A percentile compares a stretch with the other conserved stretches of the same genome.
Conservation (phyloP, 2,797 vertebrate species). For the Mycteria americana region DNA sequence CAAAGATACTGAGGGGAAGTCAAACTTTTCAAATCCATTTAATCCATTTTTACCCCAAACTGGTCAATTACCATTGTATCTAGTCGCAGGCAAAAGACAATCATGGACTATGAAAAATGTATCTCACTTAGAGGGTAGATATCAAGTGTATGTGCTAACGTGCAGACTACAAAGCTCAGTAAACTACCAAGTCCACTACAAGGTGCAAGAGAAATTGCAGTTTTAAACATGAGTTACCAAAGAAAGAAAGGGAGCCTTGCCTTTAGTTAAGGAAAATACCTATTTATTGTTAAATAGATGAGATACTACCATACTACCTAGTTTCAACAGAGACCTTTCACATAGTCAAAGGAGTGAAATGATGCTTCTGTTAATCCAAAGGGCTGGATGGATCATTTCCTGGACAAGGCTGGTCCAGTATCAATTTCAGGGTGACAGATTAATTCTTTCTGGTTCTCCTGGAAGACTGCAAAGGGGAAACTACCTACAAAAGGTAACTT, state of each 20-base stretch:
- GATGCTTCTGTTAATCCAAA: background rate
- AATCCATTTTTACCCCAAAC: background rate
- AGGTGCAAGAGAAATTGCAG: background rate
- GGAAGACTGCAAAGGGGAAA: background rate
- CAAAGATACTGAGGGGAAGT: background rate
- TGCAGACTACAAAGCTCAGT: background rate
- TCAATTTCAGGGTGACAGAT: background rate
- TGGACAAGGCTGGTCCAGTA: background rate
- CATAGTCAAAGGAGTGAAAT: background rate
- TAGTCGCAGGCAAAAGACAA: background rate
- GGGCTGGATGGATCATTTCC: background rate
- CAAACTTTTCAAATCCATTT: background rate
- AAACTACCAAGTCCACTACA: background rate
- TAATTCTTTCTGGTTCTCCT: background rate
- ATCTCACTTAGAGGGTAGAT: background rate
- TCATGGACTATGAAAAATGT: background rate
- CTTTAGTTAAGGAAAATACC: background rate
- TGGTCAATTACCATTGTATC: background rate
- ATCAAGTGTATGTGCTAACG: background rate
- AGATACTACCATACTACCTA: too few species aligned
- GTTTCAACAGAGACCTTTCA: background rate
- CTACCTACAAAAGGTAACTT: background rate
- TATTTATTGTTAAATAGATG: background rate
- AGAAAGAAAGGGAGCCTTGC: background rate
- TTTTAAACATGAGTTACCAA: background rate